A percentile compares a stretch with the other conserved stretches of the same genome.
These are phyloP conservation scores for Perccottus glenii DNA, from an alignment of 2,113 vertebrate genomes.

Conservation along the genomic window DNA sequence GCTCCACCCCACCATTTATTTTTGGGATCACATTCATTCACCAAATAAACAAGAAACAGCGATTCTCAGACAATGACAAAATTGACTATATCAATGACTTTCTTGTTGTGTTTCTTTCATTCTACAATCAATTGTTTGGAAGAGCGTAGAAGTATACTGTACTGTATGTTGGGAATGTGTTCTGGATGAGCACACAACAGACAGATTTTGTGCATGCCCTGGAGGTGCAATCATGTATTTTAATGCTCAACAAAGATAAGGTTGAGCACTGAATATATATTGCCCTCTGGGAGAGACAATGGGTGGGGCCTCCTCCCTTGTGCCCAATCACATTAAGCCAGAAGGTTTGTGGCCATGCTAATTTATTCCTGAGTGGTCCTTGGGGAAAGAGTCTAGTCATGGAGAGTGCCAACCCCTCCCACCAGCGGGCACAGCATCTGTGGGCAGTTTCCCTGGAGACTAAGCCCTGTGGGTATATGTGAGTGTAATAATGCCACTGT, in stretches of 20 bases:
- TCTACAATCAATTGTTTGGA: conserved; percentile 43
- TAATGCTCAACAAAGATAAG: conserved; percentile 72
- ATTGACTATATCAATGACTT: conserved; percentile 42
- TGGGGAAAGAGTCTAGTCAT: conserved; percentile 70
- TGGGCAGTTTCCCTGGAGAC: conserved; percentile 58
- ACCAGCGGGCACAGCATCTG: conserved; percentile 45
- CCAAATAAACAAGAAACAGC: conserved; percentile 33
- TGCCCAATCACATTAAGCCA: conserved; percentile 75
- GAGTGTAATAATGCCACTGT: conserved; percentile 65
- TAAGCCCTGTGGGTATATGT: conserved; percentile 60
- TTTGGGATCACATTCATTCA: conserved; percentile 43
- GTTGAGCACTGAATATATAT: conserved; percentile 53
- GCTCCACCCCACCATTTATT: conserved; percentile 30
- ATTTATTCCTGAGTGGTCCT: conserved; percentile 76
- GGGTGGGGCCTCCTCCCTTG: conserved; percentile 63
- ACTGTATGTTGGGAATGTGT: conserved; percentile 17
- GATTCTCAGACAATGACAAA: conserved; percentile 37
- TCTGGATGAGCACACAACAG: conserved; percentile 58
- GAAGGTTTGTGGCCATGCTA: conserved; percentile 71
- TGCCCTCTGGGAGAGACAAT: conserved; percentile 60
- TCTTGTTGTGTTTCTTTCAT: conserved; percentile 49
- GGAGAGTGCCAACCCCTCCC: conserved; percentile 74
- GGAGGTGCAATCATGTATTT: conserved; percentile 73
- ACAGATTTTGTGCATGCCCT: conserved; percentile 59
- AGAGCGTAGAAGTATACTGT: conserved; percentile 6